phyloP scores from a whole-genome alignment of 2,888 invertebrate species.

The Dryobota labecula region DNA sequence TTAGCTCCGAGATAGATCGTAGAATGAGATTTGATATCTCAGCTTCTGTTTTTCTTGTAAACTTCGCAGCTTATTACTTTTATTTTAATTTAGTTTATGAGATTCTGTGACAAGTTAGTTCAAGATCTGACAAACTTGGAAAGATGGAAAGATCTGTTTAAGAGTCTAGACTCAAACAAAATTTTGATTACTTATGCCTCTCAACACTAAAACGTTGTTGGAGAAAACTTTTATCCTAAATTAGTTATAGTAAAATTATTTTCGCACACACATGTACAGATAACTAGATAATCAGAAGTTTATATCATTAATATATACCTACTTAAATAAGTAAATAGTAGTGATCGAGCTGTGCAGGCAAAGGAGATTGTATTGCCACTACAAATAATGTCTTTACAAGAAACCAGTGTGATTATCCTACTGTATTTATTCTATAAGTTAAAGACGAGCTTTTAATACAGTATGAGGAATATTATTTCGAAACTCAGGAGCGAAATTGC shows the following conservation, averaged over 20 bases:
- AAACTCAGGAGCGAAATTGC: not conserved
- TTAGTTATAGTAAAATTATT: constrained; percentile 31
- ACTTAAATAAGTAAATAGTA: too few relatives aligned
- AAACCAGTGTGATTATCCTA: not conserved
- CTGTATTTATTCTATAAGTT: constrained; percentile 2
- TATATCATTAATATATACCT: not conserved
- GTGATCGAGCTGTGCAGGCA: constrained; percentile 64
- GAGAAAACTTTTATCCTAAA: constrained; percentile 21
- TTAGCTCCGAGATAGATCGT: constrained; percentile 57
- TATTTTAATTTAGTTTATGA: constrained; percentile 37
- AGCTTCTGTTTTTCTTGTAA: constrained; percentile 50
- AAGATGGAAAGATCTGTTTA: constrained; percentile 17
- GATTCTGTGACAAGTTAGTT: constrained; percentile 41
- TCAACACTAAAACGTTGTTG: constrained; percentile 20
- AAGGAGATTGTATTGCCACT: constrained; percentile 61
- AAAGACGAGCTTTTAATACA: constrained; percentile 2
- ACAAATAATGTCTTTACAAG: constrained; percentile 22
- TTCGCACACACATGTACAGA: not conserved
- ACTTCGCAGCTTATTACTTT: constrained; percentile 49
- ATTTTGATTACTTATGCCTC: constrained; percentile 37
- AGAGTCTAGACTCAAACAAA: constrained; percentile 12
- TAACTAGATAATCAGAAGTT: not conserved
- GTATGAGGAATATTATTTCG: not conserved
- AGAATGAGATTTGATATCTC: constrained; percentile 52
- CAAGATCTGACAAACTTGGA: constrained; percentile 30